Conservation (phyloP, 2,113 vertebrate genomes). For the Glaucidium brasilianum region DNA sequence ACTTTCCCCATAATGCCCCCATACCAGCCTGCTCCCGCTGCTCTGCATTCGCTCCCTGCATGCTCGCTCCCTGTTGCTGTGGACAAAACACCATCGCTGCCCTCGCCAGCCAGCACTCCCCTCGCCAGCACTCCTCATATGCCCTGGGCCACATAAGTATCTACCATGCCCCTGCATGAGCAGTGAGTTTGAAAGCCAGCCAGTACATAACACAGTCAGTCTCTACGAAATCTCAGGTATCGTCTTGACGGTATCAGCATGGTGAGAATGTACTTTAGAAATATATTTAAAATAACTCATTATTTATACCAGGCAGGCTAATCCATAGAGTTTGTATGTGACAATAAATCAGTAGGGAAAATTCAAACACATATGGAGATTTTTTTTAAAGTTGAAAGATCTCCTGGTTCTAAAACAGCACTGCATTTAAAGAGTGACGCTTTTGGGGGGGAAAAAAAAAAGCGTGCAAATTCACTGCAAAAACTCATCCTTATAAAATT, state of each 20-base stretch:
- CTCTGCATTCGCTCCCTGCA: accelerated
- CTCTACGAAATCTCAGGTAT: neutral
- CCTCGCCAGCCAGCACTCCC: accelerated
- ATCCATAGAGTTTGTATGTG: neutral
- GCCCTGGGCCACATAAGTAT: neutral
- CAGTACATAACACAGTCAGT: accelerated
- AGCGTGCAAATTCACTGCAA: neutral
- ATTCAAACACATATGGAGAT: accelerated
- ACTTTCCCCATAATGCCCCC: accelerated
- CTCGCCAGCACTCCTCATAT: accelerated
- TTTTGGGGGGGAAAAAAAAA: neutral
- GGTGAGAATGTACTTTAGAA: neutral
- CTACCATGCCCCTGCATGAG: accelerated
- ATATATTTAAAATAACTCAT: neutral
- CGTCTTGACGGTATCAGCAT: neutral
- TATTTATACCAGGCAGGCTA: neutral
- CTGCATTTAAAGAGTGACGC: neutral
- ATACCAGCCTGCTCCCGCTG: accelerated
- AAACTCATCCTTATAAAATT: neutral
- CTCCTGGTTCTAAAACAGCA: neutral
- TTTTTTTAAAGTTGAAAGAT: neutral
- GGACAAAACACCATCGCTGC: accelerated
- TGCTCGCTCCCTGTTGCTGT: accelerated
- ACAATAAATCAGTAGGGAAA: neutral
- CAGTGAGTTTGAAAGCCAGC: neutral